A percentile compares a stretch with the other conserved stretches of the same genome.
phyloP scores from a whole-genome alignment of 2,797 vertebrate genomes.

The Apogon talboti region DNA sequence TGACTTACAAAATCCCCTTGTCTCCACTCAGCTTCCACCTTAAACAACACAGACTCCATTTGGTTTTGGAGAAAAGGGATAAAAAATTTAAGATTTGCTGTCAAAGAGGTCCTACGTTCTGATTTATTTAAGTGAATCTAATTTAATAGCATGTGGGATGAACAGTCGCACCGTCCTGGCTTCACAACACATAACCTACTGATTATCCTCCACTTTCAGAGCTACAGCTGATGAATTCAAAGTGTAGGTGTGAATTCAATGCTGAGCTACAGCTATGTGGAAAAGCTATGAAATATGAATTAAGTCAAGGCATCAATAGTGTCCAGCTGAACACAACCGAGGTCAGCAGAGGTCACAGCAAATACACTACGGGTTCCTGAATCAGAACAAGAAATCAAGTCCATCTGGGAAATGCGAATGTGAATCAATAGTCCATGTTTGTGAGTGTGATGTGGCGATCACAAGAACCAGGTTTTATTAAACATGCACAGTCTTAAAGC shows the following conservation, averaged over 20 bases:
- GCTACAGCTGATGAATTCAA: slow-evolving; percentile 1
- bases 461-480: slow-evolving; percentile 19
- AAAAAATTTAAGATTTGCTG: slow-evolving; percentile 23
- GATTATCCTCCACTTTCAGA: not conserved
- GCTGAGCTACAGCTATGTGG: slow-evolving; percentile 9
- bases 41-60: slow-evolving; percentile 9
- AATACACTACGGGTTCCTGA: not conserved
- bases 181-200: not conserved
- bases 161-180: slow-evolving; percentile 8
- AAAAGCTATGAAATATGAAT: slow-evolving; percentile 56
- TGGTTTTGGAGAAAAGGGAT: not conserved
- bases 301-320: slow-evolving; percentile 23
- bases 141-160: slow-evolving; percentile 4
- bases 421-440: not conserved
- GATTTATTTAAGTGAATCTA: slow-evolving; percentile 7
- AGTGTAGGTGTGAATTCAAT: slow-evolving; percentile 3
- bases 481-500: no score
- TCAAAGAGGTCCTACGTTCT: slow-evolving; percentile 2
- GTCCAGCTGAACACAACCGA: slow-evolving; percentile 9
- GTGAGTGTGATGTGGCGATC: not conserved
- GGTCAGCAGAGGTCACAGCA: slow-evolving; percentile 26
- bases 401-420: not conserved
- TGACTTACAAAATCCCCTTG: slow-evolving; percentile 25
- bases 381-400: not conserved
- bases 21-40: not conserved